Base-by-base conservation (phyloP, 2,888 invertebrate genomes). In the Protonemura montana region DNA sequence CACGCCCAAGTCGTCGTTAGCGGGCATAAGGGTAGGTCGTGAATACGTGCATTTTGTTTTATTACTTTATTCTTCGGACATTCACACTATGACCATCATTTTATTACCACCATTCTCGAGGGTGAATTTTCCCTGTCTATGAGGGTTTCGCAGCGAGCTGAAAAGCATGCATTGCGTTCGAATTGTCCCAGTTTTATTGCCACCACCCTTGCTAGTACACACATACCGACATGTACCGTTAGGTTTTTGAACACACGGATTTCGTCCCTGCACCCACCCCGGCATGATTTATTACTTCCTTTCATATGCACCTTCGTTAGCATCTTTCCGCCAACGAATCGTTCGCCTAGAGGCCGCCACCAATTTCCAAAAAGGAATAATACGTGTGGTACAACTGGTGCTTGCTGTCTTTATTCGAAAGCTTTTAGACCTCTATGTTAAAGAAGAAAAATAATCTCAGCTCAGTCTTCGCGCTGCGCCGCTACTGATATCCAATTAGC, bases 401-500 rank as follows among this genome's bases (percentile, higher is more conserved):
- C 59, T 59, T 59, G n/a, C n/a, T n/a, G 21, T 59, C 59, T 59
- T 59, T 59, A 59, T 59, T 59, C 59, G 7, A 59, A 59, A 59
- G 59, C 59, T 59, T 59, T 59, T 21, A 59, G 59, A 59, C 6
- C 59, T 16, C 59, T 59, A 21, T 59, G 13, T 21, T 59, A 13
- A 7, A 13, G 59, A 59, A 59, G 59, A 21, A 59, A 59, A 59
- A 59, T 59, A 59, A 59, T 59, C 21, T 13, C 59, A 59, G 59
- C n/a, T n/a, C n/a, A n/a, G n/a, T n/a, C n/a, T n/a, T n/a, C n/a
- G n/a, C n/a, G 21, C 59, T 59, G 13, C 21, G 41, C 13, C 21
- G 59, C 59, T 59, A 59, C 59, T 59, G 59, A 59, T 59, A 59
- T 59, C 59, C 59, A 59, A 59, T 59, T 59, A 59, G 59, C 59